phyloP scores from a whole-genome alignment of 1,140 invertebrate species.

The Brachionus rubens region DNA sequence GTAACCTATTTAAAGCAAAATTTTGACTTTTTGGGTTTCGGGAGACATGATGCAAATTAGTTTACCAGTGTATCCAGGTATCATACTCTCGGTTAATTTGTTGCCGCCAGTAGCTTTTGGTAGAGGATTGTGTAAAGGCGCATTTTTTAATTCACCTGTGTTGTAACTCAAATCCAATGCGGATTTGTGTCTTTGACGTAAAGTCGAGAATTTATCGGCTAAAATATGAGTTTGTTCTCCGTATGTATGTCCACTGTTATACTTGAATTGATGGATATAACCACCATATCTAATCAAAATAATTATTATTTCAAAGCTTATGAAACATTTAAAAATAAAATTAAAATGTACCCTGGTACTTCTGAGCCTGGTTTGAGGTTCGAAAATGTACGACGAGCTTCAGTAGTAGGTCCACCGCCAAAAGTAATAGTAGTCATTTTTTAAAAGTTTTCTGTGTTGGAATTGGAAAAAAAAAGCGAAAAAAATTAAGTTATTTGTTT shows the following conservation, averaged over 20 bases:
- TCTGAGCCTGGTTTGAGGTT: slow-evolving; percentile 56
- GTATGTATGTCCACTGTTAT: slow-evolving; percentile 59
- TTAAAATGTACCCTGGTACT: slow-evolving; percentile 57
- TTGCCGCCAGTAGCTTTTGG: slow-evolving; percentile 56
- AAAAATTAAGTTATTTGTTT: too few relatives aligned
- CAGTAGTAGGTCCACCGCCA: slow-evolving; percentile 57
- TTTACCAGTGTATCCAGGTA: slow-evolving; percentile 60
- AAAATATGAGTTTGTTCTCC: slow-evolving; percentile 56
- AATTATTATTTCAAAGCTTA: background rate
- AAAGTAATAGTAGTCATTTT: slow-evolving; percentile 57
- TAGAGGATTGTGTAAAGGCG: slow-evolving; percentile 46
- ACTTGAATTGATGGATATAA: slow-evolving; percentile 59
- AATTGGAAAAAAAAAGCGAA: too few relatives aligned
- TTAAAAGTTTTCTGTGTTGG: slow-evolving; percentile 8
- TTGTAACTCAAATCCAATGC: background rate
- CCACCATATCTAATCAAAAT: slow-evolving; percentile 55
- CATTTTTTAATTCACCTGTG: background rate
- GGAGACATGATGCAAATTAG: background rate
- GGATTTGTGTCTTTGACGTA: slow-evolving; percentile 35
- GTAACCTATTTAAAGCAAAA: slow-evolving; percentile 52
- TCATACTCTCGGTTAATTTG: slow-evolving; percentile 58
- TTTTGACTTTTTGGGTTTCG: background rate
- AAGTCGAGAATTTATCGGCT: slow-evolving; percentile 50
- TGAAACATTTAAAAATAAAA: slow-evolving; percentile 15
- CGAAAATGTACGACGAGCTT: slow-evolving; percentile 57